These are phyloP conservation scores for Luperina nickerlii DNA, from an alignment of 2,888 invertebrate genomes.

Conservation along the genomic window DNA sequence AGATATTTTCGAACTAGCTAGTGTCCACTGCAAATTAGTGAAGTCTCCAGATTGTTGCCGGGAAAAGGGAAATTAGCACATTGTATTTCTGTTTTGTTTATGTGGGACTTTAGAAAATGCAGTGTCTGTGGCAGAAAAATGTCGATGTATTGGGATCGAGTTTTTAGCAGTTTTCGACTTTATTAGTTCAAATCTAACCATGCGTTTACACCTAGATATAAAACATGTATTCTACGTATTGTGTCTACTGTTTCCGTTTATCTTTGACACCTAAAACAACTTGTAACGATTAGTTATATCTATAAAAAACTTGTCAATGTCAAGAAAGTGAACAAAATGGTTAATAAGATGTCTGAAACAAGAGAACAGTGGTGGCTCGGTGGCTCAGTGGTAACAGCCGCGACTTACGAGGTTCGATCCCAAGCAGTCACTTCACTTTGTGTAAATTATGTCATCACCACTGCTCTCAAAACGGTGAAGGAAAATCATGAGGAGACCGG, in stretches of 20 bases:
- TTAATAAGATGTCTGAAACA: too few relatives aligned
- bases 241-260: neutral
- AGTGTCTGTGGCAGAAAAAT: neutral
- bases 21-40: conserved; percentile 54
- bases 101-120: neutral
- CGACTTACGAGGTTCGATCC: too few relatives aligned
- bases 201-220: neutral
- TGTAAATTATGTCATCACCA: too few relatives aligned
- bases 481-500: too few relatives aligned
- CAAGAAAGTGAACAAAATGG: neutral
- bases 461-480: too few relatives aligned
- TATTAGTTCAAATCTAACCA: neutral
- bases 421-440: too few relatives aligned
- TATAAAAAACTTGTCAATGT: neutral
- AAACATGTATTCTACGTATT: neutral
- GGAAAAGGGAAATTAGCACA: conserved; percentile 62
- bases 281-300: too few relatives aligned
- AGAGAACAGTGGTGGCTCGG: too few relatives aligned
- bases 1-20: conserved; percentile 73
- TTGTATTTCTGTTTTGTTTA: conserved; percentile 46
- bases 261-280: too few relatives aligned
- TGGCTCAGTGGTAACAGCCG: too few relatives aligned
- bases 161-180: neutral
- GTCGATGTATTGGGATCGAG: neutral
- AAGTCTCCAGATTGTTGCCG: conserved; percentile 43